Percentiles rank a stretch among this genome's conserved stretches.
Conservation (phyloP, 2,113 vertebrate genomes). For the Ophthalmotilapia sp. region DNA sequence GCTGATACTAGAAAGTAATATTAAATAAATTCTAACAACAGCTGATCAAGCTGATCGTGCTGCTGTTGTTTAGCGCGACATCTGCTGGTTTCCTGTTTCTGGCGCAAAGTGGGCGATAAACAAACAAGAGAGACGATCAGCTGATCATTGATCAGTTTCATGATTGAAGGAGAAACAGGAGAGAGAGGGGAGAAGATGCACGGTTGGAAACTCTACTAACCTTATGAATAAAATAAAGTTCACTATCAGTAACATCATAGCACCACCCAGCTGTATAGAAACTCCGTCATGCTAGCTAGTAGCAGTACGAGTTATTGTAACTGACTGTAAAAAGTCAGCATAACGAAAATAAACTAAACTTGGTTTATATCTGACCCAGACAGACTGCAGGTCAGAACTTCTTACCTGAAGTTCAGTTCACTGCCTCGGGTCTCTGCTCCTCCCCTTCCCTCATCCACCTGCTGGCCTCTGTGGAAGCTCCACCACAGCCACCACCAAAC, state of each 20-base stretch:
- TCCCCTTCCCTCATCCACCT: not conserved
- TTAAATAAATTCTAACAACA: no score
- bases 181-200: no score
- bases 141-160: no score
- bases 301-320: not conserved
- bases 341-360: not conserved
- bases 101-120: no score
- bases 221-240: no score
- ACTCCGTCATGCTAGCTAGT: not conserved
- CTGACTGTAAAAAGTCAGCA: not conserved
- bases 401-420: not conserved
- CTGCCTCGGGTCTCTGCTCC: not conserved
- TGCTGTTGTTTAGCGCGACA: no score
- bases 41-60: no score
- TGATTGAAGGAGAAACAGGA: no score
- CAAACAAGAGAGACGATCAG: no score
- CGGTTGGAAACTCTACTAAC: no score
- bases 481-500: not conserved
- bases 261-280: not conserved
- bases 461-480: not conserved
- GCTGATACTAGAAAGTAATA: no score
- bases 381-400: fast-evolving
- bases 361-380: not conserved
- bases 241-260: fast-evolving
- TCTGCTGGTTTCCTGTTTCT: no score